Percentiles rank a stretch among this genome's conserved stretches.
phyloP scores from a whole-genome alignment of 2,113 vertebrate species.

The Mustelus asterias region DNA sequence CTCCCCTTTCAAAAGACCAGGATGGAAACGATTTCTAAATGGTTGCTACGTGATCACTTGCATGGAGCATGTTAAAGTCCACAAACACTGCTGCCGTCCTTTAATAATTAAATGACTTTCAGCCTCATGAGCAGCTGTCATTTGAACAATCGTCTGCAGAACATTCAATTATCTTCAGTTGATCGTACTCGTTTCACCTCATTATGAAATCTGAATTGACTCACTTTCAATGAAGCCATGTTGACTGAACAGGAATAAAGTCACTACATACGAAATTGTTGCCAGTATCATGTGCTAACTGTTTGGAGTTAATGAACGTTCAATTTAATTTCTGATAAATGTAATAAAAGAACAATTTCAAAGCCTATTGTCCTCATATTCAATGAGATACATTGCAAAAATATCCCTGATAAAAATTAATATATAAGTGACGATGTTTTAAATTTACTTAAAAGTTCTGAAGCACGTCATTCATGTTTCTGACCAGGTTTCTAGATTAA shows the following conservation, averaged over 20 bases:
- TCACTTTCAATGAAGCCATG: background rate
- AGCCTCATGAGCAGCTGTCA: conserved; percentile 4
- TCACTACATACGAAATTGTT: background rate
- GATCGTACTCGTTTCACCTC: background rate
- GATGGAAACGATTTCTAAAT: background rate
- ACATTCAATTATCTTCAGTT: conserved; percentile 19
- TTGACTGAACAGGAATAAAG: background rate
- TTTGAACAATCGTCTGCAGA: conserved; percentile 5
- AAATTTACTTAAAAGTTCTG: background rate
- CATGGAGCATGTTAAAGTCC: conserved; percentile 2
- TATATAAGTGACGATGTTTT: background rate
- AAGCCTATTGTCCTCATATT: background rate
- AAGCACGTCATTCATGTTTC: background rate
- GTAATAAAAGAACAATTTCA: background rate
- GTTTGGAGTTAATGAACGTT: background rate
- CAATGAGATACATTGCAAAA: background rate
- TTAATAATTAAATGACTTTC: background rate
- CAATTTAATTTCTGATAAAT: background rate
- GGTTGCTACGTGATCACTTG: background rate
- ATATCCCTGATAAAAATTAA: background rate
- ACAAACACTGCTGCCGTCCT: background rate
- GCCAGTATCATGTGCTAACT: background rate
- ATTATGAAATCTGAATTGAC: background rate
- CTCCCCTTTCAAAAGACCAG: background rate
- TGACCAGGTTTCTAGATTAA: background rate